Percentiles rank a stretch among this genome's conserved stretches.
Evolutionary conservation across 2,797 vertebrate genomes (phyloP).

Genomic region (Adrianichthys oophorus): DNA sequence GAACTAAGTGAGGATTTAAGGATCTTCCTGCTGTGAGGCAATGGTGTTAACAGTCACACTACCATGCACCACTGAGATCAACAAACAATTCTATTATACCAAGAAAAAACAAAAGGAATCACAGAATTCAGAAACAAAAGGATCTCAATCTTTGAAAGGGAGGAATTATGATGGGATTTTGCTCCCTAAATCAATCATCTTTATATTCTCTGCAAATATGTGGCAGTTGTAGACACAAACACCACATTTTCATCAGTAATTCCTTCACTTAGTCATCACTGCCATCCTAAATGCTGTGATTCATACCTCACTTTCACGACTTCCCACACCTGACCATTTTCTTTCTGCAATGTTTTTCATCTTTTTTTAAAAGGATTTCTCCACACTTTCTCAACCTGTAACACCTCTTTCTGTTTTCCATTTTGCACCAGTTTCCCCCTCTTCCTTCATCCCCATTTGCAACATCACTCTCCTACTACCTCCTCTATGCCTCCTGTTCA

Average conservation of each 20-base stretch:
- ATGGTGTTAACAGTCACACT: too few species aligned
- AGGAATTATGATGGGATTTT: too few species aligned
- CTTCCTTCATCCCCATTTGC: conserved; percentile 15
- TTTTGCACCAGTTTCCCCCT: conserved; percentile 13
- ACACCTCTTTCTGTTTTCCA: conserved; percentile 24
- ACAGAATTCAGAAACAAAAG: too few species aligned
- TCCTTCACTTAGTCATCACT: conserved; percentile 9
- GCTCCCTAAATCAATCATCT: too few species aligned
- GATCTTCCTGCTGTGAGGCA: too few species aligned
- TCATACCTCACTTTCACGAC: conserved; percentile 30
- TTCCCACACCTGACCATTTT: conserved; percentile 7
- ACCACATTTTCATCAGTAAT: conserved; percentile 2
- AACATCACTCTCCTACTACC: conserved; percentile 29
- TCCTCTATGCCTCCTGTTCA: conserved; percentile 36
- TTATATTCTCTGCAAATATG: neutral
- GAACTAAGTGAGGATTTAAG: too few species aligned
- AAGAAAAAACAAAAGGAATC: too few species aligned
- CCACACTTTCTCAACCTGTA: neutral
- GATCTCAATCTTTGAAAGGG: too few species aligned
- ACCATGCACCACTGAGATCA: too few species aligned
- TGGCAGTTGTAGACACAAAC: neutral
- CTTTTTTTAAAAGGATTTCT: conserved; percentile 20
- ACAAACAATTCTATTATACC: too few species aligned
- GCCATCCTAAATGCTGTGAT: conserved; percentile 15
- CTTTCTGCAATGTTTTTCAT: conserved; percentile 9